Conservation (phyloP, 1,140 invertebrate species). For the Agrilus planipennis region DNA sequence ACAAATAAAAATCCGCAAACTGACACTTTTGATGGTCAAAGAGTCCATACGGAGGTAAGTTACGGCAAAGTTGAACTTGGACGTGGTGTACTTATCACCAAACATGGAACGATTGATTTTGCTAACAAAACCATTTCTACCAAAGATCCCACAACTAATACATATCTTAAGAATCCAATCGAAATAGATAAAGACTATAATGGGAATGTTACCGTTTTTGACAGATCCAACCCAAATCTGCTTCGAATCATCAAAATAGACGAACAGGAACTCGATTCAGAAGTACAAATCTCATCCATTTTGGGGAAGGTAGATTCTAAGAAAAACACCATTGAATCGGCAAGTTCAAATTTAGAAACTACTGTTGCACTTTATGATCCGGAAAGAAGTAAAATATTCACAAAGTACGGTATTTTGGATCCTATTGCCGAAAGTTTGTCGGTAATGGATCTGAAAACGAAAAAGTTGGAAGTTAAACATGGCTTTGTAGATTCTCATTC, state of each 20-base stretch:
- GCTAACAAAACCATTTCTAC: conserved; percentile 43
- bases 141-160: conserved; percentile 48
- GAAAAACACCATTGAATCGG: conserved; percentile 50
- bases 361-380: conserved; percentile 51
- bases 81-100: conserved; percentile 50
- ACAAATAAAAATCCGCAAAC: conserved; percentile 46
- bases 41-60: conserved; percentile 45
- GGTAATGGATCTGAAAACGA: conserved; percentile 44
- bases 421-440: conserved; percentile 50
- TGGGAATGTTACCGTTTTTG: conserved; percentile 41
- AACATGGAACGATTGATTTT: conserved; percentile 52
- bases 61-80: conserved; percentile 51
- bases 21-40: conserved; percentile 43
- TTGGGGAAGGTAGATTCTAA: conserved; percentile 43
- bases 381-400: conserved; percentile 52
- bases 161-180: conserved; percentile 37
- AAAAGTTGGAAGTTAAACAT: conserved; percentile 39
- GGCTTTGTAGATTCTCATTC: conserved; percentile 43
- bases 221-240: conserved; percentile 37
- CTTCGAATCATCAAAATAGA: conserved; percentile 45
- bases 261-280: conserved; percentile 40
- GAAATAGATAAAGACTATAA: conserved; percentile 32
- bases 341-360: conserved; percentile 46
- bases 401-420: conserved; percentile 55
- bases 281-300: conserved; percentile 41